A percentile compares a stretch with the other conserved stretches of the same genome.
Conservation (phyloP, 2,888 invertebrate species). For the Leistus spinibarbis region DNA sequence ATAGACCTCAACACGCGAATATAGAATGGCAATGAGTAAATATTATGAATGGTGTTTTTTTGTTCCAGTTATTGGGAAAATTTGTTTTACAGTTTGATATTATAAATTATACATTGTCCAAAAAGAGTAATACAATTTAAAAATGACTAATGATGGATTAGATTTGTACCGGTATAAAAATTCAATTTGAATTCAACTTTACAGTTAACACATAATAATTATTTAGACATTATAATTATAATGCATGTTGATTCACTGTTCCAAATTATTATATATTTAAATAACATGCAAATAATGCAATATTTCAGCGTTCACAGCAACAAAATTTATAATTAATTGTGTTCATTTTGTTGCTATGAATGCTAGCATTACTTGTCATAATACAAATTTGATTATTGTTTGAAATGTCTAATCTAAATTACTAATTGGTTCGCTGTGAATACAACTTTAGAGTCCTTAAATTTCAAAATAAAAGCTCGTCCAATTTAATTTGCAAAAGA, state of each 20-base stretch:
- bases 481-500: too few relatives aligned
- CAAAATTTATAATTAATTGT: too few relatives aligned
- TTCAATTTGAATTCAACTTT: background rate
- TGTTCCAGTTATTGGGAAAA: background rate
- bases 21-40: constrained; percentile 12
- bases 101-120: background rate
- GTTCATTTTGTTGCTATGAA: too few relatives aligned
- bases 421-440: too few relatives aligned
- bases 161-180: background rate
- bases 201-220: constrained; percentile 4
- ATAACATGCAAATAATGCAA: background rate
- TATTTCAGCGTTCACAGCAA: too few relatives aligned
- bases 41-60: constrained; percentile 18
- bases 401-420: too few relatives aligned
- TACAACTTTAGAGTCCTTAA: too few relatives aligned
- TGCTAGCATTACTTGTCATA: too few relatives aligned
- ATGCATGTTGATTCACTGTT: background rate
- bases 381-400: too few relatives aligned
- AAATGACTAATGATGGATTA: constrained; percentile 9
- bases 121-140: background rate
- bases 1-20: background rate
- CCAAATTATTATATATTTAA: background rate
- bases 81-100: constrained; percentile 8
- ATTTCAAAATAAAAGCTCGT: too few relatives aligned
- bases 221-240: constrained; percentile 1